These are phyloP conservation scores for Parapsyche elsis DNA, from an alignment of 1,140 invertebrate genomes.

Conservation along the genomic window DNA sequence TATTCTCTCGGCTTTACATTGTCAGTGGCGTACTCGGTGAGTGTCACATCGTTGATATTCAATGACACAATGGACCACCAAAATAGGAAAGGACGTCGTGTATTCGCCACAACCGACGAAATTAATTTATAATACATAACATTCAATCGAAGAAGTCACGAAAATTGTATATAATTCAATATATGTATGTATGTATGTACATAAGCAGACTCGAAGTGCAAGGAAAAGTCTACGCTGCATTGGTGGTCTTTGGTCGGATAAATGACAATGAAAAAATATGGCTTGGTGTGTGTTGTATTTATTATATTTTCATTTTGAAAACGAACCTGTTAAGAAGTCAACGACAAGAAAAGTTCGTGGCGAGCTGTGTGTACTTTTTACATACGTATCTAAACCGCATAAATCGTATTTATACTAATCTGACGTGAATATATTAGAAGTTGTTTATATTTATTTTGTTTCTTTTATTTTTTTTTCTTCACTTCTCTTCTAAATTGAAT, in stretches of 20 bases:
- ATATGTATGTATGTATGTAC: neutral
- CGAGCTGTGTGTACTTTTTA: neutral
- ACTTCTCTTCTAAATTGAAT: neutral
- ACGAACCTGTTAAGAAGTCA: slow-evolving; percentile 4
- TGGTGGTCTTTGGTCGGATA: slow-evolving; percentile 15
- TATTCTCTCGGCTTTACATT: neutral
- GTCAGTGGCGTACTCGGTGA: neutral
- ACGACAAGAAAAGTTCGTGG: neutral
- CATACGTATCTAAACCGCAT: slow-evolving; percentile 32
- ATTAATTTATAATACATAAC: neutral
- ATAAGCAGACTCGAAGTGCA: neutral
- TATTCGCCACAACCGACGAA: neutral
- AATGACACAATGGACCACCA: neutral
- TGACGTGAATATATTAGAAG: slow-evolving; percentile 50
- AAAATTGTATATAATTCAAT: neutral
- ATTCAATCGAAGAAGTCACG: neutral
- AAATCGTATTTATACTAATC: slow-evolving; percentile 49
- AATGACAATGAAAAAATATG: neutral
- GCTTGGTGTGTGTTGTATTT: neutral
- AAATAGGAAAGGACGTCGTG: neutral
- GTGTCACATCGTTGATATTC: neutral
- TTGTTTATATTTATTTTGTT: slow-evolving; percentile 1
- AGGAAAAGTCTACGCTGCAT: neutral
- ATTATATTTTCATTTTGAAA: neutral
- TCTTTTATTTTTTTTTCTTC: neutral